Conservation (phyloP, 2,113 vertebrate species). For the Aphelocoma coerulescens region DNA sequence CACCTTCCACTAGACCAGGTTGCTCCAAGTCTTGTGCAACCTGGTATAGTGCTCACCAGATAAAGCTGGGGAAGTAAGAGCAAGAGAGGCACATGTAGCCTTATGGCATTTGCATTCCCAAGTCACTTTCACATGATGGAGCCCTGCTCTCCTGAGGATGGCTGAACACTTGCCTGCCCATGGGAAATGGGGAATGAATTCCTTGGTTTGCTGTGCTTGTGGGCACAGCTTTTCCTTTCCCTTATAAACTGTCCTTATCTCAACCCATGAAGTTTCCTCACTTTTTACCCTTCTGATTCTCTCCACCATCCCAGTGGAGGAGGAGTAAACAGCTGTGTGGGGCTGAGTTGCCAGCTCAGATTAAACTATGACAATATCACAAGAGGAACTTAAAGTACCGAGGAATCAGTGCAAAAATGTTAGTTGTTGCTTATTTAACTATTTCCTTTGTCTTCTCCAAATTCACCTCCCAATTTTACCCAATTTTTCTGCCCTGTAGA, state of each 20-base stretch:
- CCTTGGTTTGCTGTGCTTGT: neutral
- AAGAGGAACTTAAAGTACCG: neutral
- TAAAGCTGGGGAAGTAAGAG: neutral
- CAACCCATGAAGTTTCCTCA: neutral
- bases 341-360: neutral
- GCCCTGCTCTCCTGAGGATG: neutral
- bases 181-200: neutral
- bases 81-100: neutral
- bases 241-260: neutral
- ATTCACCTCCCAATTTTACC: neutral
- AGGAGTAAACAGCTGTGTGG: neutral
- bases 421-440: neutral
- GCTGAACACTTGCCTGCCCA: neutral
- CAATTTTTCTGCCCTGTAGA: neutral
- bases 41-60: neutral
- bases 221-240: neutral
- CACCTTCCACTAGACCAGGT: neutral
- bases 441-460: neutral
- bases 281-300: neutral
- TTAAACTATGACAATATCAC: neutral
- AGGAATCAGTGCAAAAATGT: neutral
- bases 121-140: neutral
- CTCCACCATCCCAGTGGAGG: neutral
- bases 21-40: neutral
- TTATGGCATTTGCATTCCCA: accelerated